Evolutionary conservation across 2,113 vertebrate species (phyloP).

Genomic region (Plestiodon gilberti): DNA sequence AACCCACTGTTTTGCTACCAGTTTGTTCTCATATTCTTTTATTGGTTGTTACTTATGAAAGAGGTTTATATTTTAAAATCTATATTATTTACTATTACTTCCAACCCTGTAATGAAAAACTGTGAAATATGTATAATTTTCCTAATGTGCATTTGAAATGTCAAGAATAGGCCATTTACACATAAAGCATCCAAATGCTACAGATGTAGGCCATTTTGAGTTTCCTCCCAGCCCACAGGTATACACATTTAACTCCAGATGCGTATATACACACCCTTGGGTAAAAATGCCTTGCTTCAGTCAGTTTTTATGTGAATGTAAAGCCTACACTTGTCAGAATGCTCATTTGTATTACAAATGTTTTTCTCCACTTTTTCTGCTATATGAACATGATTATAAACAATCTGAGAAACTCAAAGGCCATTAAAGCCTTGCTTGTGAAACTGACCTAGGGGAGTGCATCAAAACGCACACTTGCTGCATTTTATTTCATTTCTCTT

Average conservation of each 20-base stretch:
- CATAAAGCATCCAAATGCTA: conserved; percentile 69
- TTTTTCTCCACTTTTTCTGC: background rate
- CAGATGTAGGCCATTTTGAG: conserved; percentile 59
- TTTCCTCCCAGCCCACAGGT: too few species aligned
- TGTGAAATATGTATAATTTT: conserved; percentile 78
- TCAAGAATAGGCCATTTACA: conserved; percentile 77
- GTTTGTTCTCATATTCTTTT: conserved; percentile 60
- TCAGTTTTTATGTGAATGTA: background rate
- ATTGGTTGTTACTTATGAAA: conserved; percentile 65
- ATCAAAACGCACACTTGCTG: background rate
- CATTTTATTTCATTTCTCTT: background rate
- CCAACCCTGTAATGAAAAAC: conserved; percentile 73
- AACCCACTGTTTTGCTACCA: conserved; percentile 60
- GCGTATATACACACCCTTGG: too few species aligned
- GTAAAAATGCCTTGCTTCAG: background rate
- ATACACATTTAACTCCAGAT: too few species aligned
- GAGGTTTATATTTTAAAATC: conserved; percentile 70
- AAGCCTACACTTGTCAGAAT: background rate
- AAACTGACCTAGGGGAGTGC: background rate
- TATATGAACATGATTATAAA: background rate
- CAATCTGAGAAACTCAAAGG: background rate
- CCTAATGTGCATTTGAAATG: conserved; percentile 74
- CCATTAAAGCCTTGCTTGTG: background rate
- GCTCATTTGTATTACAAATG: background rate
- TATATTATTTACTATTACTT: conserved; percentile 75